Evolutionary conservation across 2,797 vertebrate species (phyloP).

Genomic region (Fundulus diaphanus): DNA sequence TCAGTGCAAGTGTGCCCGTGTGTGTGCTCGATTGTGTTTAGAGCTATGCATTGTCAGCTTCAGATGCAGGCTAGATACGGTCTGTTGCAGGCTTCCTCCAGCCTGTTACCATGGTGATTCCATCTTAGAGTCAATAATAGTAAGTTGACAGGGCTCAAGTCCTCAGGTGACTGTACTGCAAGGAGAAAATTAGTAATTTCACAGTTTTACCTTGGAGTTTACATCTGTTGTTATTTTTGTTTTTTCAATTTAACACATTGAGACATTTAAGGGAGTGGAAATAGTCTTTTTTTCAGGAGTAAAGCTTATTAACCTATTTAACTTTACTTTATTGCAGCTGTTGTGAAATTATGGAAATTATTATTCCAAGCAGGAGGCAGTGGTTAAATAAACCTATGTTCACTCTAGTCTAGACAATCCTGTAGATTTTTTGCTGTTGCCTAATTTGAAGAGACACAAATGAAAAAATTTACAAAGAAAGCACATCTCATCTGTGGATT

Average conservation of each 20-base stretch:
- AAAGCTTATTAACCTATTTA: not conserved
- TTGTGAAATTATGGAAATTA: constrained; percentile 1
- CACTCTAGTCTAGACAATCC: constrained; percentile 20
- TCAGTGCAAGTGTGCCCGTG: constrained; percentile 13
- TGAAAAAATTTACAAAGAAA: constrained; percentile 34
- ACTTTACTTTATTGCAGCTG: not conserved
- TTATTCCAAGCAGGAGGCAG: constrained; percentile 6
- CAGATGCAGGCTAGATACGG: constrained; percentile 30
- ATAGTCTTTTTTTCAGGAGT: not conserved
- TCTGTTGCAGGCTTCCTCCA: constrained; percentile 49
- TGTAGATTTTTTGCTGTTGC: constrained; percentile 14
- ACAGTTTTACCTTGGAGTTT: constrained; percentile 10
- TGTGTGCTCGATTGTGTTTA: constrained; percentile 20
- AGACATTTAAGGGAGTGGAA: not conserved
- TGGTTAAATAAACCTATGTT: not conserved
- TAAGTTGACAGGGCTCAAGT: constrained; percentile 50
- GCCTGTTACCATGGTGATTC: constrained; percentile 71
- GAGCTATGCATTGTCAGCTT: constrained; percentile 35
- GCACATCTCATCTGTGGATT: constrained; percentile 49
- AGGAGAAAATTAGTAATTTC: constrained; percentile 16
- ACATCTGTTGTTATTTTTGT: not conserved
- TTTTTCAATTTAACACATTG: not conserved
- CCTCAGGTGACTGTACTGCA: constrained; percentile 22
- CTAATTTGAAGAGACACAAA: constrained; percentile 55
- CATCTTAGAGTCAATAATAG: constrained; percentile 61